phyloP scores from a whole-genome alignment of 2,888 invertebrate genomes.

The Galeopsomyia nigrocyanea region DNA sequence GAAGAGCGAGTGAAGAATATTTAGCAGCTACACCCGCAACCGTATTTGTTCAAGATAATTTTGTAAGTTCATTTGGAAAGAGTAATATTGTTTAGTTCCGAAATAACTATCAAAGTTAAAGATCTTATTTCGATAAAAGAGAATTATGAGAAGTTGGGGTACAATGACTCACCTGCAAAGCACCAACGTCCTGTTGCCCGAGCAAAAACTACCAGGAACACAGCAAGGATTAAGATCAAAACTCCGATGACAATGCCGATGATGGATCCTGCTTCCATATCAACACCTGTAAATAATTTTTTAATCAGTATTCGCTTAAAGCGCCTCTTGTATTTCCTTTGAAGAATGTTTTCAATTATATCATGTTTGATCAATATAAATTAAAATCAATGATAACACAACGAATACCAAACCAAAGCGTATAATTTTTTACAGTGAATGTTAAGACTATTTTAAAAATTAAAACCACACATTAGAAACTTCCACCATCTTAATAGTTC shows the following conservation, averaged over 20 bases:
- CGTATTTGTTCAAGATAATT: constrained; percentile 25
- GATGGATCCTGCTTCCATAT: constrained; percentile 81
- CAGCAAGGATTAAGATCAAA: constrained; percentile 75
- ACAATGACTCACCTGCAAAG: constrained; percentile 82
- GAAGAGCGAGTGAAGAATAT: constrained; percentile 33
- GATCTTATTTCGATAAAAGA: not conserved
- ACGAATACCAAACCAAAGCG: too few relatives aligned
- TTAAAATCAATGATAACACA: too few relatives aligned
- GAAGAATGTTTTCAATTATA: not conserved
- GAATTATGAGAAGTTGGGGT: constrained; percentile 1
- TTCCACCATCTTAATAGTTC: not conserved
- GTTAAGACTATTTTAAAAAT: not conserved
- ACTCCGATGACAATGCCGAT: constrained; percentile 83
- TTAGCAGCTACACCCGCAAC: constrained; percentile 44
- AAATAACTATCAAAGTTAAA: too few relatives aligned
- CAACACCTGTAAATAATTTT: constrained; percentile 72
- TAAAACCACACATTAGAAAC: not conserved
- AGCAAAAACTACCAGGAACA: constrained; percentile 80
- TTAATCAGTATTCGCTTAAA: not conserved
- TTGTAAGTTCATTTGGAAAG: constrained; percentile 18
- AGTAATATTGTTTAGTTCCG: constrained; percentile 1
- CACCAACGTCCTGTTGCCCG: constrained; percentile 88
- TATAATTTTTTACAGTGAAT: not conserved
- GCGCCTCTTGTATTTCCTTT: not conserved
- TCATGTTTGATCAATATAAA: too few relatives aligned